Evolutionary conservation across 2,797 vertebrate species (phyloP), one percentile per base, ranked within the genome.

Genomic region (Rhadinocentrus ornatus): DNA sequence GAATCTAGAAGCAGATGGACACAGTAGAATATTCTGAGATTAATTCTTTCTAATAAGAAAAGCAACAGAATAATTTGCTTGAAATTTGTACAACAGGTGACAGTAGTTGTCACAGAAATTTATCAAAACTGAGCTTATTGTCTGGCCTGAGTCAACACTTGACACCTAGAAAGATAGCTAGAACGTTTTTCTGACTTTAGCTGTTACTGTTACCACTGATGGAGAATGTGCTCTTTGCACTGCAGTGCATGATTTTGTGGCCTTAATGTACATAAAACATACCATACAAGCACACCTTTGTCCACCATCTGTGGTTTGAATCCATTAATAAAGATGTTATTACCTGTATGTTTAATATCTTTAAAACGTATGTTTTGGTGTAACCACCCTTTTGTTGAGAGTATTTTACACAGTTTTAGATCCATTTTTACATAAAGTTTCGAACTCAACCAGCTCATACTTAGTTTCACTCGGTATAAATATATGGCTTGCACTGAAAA

Each of bases 111-210:
- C 63, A 58, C 7, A 75, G 55, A 60, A 70, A 66, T 66, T 0
- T 59, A 80, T 85, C 58, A 59, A 64, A 56, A 62, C 15, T 29
- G 39, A 69, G 64, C 72, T 69, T 75, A 71, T 63, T 80, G 73
- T 80, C 65, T 37, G 57, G 52, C 27, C 60, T 46, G 29, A 62
- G 34, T 77, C 77, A 52, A 78, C 75, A 70, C 13, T 16, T 6
- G 16, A 41, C 39, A 41, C 16, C 29, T 2, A 39, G 46, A 67
- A 6, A 53, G 46, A 69, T 69, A 52, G 54, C 56, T 39, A 32
- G 63, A 86, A 68, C 35, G 69, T 78, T 78, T 69, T 75, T 46
- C 48, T 22, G 52, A 62, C 44, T 72, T 75, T 67, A 62, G 54
- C 70, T 75, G 37, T 66, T 44, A 53, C 35, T 72, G 73, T 76